A percentile compares a stretch with the other conserved stretches of the same genome.
phyloP scores from a whole-genome alignment of 1,140 invertebrate genomes.

The Adoxophyes honmai region DNA sequence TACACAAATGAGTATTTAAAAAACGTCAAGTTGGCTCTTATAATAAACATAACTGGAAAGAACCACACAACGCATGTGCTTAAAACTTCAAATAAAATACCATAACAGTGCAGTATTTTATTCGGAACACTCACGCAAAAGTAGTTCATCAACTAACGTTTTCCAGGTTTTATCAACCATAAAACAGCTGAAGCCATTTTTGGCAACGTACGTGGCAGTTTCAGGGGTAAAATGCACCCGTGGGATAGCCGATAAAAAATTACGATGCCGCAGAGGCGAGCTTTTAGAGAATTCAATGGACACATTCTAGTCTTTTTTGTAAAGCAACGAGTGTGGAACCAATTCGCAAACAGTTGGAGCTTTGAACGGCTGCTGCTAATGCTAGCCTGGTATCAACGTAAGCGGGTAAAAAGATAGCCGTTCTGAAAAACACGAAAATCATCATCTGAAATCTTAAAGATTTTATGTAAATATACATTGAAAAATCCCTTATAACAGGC shows the following conservation, averaged over 20 bases:
- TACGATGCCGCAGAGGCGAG: constrained; percentile 31
- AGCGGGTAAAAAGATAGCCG: no score
- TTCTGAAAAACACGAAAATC: no score
- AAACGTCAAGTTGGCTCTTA: no score
- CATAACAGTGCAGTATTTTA: no score
- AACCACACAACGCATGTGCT: no score
- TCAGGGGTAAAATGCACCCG: constrained; percentile 28
- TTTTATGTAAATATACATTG: no score
- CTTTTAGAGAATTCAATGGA: constrained; percentile 39
- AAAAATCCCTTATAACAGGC: no score
- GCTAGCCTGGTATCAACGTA: no score
- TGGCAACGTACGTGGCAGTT: constrained; percentile 28
- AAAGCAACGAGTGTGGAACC: constrained; percentile 21
- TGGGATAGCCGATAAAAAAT: constrained; percentile 39
- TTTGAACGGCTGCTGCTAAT: constrained; percentile 28
- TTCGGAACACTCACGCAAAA: not conserved
- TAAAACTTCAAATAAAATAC: no score
- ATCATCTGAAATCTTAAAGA: no score
- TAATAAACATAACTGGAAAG: no score
- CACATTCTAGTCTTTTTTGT: constrained; percentile 33
- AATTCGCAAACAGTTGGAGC: constrained; percentile 35
- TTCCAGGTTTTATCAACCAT: constrained; percentile 22
- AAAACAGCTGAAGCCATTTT: constrained; percentile 24
- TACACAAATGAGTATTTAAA: no score
- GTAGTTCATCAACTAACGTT: constrained; percentile 19